phyloP scores from a whole-genome alignment of 2,888 invertebrate species.

The Sympetrum striolatum region DNA sequence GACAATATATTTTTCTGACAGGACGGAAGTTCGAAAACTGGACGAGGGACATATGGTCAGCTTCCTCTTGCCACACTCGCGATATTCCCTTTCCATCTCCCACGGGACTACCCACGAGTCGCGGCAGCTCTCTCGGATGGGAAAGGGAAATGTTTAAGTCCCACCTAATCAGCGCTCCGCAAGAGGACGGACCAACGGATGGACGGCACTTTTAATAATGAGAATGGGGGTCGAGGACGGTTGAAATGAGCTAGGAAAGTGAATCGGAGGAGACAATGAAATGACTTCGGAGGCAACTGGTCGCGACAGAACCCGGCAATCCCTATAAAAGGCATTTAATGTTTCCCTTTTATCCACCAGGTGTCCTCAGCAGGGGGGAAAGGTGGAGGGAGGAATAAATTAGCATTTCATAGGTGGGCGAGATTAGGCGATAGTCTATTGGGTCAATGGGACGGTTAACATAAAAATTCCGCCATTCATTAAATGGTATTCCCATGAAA shows the following conservation, averaged over 20 bases:
- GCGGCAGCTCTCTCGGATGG: neutral
- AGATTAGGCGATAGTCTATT: no score
- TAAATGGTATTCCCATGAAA: no score
- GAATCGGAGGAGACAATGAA: neutral
- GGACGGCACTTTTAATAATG: neutral
- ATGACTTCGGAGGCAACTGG: neutral
- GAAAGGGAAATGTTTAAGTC: neutral
- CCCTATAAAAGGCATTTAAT: neutral
- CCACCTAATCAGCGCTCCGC: neutral
- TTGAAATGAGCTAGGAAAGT: neutral
- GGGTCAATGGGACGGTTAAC: no score
- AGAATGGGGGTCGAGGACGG: neutral
- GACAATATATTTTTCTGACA: no score
- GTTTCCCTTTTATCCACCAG: neutral
- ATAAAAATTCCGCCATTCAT: no score
- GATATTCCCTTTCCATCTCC: neutral
- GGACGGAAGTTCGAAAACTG: no score
- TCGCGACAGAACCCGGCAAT: neutral
- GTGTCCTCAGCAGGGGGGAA: neutral
- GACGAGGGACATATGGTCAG: no score
- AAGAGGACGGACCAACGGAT: neutral
- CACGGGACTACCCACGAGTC: neutral
- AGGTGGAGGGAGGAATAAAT: neutral
- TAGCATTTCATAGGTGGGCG: neutral
- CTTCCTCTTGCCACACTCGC: neutral